Evolutionary conservation across 1,140 invertebrate species (phyloP), one percentile per base, ranked within the genome.

Genomic region (Heliconius melpomene): DNA sequence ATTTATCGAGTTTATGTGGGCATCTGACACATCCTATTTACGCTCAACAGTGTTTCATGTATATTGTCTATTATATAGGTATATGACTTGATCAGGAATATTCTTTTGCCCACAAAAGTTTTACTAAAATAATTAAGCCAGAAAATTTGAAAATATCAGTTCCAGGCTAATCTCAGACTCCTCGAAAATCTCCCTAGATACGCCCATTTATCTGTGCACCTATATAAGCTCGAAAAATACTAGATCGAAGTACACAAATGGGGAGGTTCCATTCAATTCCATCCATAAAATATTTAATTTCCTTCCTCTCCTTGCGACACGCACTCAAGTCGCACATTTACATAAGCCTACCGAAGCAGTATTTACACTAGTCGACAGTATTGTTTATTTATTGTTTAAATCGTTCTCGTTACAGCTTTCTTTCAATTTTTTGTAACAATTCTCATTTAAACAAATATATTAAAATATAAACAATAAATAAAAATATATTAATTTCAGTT

Each of bases 211-310:
- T 18, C 20, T 57, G n/a, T 13, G 3, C 5, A 46, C 40, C 23
- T 66, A 29, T 26, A 29, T 66, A 26, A 66, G 60, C 26, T 26
- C 23, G 11, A 26, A 66, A 2, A 66, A 66, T 26, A 66, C 26
- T 66, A 29, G 23, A 26, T 66, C 60, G 60, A 66, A 66, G 29
- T 66, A 66, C 3, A 29, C 26, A 29, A 11, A 26, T 66, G 23
- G 26, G 60, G 23, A 66, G 60, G 60, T 66, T 66, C 26, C 3
- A 66, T 66, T 29, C 60, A 66, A 66, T 80, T 78, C 57, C 46
- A 57, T 3, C 75, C 77, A 82, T 80, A 80, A 84, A 84, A 82
- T 76, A 79, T 82, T 78, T 66, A 79, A 77, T 79, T 82, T 57
- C 71, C 76, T 80, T 80, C 72, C 74, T 76, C 75, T 57, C 57